Percentiles rank a stretch among this genome's conserved stretches.
These are phyloP conservation scores for Sarcophaga carnaria DNA, from an alignment of 2,888 invertebrate species.

Conservation along the genomic window DNA sequence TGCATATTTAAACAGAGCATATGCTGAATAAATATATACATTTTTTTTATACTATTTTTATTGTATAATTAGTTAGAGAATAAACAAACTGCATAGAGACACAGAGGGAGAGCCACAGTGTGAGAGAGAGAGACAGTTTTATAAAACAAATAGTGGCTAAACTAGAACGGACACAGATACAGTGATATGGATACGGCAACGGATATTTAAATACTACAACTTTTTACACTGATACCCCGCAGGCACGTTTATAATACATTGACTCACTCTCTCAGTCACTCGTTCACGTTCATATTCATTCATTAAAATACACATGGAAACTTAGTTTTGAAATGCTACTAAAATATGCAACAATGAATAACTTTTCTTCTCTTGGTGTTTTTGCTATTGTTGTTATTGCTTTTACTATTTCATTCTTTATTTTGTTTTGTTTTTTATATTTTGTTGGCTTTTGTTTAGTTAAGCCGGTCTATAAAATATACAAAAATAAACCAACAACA, in stretches of 20 bases:
- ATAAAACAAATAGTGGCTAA: too few relatives aligned
- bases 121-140: too few relatives aligned
- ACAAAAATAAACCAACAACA: not conserved
- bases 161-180: too few relatives aligned
- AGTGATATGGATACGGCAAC: not conserved
- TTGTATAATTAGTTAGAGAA: slow-evolving; percentile 39
- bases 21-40: not conserved
- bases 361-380: not conserved
- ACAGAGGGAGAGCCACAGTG: too few relatives aligned
- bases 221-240: not conserved
- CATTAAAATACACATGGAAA: not conserved
- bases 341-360: slow-evolving; percentile 50
- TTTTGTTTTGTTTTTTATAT: not conserved
- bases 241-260: not conserved
- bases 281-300: not conserved
- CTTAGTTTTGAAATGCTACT: not conserved
- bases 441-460: slow-evolving; percentile 31
- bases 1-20: not conserved
- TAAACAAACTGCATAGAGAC: slow-evolving; percentile 43
- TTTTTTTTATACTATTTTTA: not conserved
- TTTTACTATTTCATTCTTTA: not conserved
- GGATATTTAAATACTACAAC: not conserved
- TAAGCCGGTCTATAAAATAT: slow-evolving; percentile 12
- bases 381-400: not conserved
- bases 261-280: not conserved